These are phyloP conservation scores for Cydia fagiglandana DNA, from an alignment of 1,140 invertebrate genomes.

Conservation along the genomic window DNA sequence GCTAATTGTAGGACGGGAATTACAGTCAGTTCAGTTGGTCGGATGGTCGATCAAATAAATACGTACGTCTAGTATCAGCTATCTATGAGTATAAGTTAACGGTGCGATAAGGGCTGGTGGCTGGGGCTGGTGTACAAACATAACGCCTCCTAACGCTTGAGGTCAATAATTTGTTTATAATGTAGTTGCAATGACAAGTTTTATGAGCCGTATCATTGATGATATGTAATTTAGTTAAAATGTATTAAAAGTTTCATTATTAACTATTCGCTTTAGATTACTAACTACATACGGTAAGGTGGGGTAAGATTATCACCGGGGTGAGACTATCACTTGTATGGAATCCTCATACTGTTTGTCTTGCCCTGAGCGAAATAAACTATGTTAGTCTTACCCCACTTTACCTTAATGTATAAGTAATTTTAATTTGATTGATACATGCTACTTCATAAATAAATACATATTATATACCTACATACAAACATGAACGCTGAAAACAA, in stretches of 20 bases:
- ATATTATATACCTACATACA: no score
- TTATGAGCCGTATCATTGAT: neutral
- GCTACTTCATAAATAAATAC: no score
- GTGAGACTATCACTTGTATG: no score
- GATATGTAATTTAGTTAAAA: neutral
- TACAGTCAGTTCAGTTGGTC: no score
- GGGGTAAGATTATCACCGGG: no score
- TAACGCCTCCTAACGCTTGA: neutral
- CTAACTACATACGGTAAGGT: neutral
- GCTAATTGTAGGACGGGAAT: no score
- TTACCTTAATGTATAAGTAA: no score
- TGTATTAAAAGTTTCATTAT: neutral
- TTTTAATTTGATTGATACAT: no score
- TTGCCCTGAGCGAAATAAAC: no score
- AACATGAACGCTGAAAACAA: no score
- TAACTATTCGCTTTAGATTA: neutral
- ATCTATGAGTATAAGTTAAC: neutral
- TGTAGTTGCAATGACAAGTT: slow-evolving; percentile 15
- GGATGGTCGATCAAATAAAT: neutral
- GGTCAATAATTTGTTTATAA: slow-evolving; percentile 7
- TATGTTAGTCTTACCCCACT: no score
- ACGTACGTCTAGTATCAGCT: neutral
- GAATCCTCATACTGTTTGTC: no score
- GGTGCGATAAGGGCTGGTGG: neutral
- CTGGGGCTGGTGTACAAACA: neutral